phyloP scores from a whole-genome alignment of 2,113 vertebrate species.

The Delphinus delphis region DNA sequence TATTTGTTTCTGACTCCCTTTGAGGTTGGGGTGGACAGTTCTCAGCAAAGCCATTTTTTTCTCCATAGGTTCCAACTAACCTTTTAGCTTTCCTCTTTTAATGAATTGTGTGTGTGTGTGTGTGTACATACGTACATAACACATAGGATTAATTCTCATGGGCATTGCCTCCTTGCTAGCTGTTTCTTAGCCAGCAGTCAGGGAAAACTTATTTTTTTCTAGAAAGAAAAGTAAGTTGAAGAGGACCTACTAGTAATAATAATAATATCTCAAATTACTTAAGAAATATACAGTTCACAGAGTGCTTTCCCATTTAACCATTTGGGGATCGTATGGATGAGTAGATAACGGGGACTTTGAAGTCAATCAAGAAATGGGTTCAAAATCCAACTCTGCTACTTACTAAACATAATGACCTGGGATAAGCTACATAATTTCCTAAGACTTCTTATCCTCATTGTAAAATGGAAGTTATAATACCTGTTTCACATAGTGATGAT shows the following conservation, averaged over 20 bases:
- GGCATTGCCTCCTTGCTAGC: neutral
- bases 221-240: conserved; percentile 16
- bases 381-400: neutral
- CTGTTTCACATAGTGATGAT: neutral
- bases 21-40: neutral
- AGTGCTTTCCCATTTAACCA: neutral
- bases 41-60: neutral
- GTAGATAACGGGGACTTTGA: neutral
- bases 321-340: neutral
- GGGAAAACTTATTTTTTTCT: neutral
- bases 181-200: neutral
- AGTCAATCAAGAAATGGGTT: neutral
- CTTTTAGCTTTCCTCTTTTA: neutral
- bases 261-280: neutral
- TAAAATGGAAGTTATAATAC: neutral
- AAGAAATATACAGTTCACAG: neutral
- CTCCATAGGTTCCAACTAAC: neutral
- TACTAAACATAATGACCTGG: neutral
- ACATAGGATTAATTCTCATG: neutral
- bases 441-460: neutral
- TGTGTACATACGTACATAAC: neutral
- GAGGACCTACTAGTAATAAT: neutral
- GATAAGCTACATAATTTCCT: neutral
- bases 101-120: neutral
- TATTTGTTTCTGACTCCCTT: neutral